These are phyloP conservation scores for Benthosema pterotum DNA, from an alignment of 2,797 vertebrate species.

Conservation along the genomic window DNA sequence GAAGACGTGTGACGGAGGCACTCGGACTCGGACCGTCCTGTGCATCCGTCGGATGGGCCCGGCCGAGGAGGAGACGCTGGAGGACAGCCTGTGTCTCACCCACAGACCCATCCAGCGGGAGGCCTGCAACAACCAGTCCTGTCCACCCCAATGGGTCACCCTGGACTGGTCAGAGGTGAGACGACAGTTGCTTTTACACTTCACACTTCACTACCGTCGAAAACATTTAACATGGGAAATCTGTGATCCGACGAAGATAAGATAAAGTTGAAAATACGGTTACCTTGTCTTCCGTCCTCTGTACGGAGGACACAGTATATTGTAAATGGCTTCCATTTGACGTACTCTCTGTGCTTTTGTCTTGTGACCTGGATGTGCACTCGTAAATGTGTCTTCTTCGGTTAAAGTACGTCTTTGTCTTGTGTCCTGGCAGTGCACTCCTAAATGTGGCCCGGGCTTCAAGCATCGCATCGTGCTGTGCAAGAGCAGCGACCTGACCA, in stretches of 20 bases:
- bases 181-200: neutral
- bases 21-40: conserved; percentile 88
- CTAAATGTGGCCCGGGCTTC: conserved; percentile 95
- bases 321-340: too few species aligned
- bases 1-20: conserved; percentile 94
- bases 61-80: conserved; percentile 93
- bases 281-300: too few species aligned
- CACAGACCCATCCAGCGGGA: conserved; percentile 93
- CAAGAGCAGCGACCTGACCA: conserved; percentile 95
- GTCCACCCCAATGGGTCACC: conserved; percentile 95
- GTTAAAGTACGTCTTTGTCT: conserved; percentile 4
- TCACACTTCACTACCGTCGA: too few species aligned
- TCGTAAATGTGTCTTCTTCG: too few species aligned
- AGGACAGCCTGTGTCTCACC: conserved; percentile 91
- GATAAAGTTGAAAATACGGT: too few species aligned
- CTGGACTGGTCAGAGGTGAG: conserved; percentile 98
- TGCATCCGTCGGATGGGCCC: conserved; percentile 93
- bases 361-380: too few species aligned
- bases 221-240: neutral
- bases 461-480: conserved; percentile 97
- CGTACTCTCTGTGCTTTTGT: too few species aligned
- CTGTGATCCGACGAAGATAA: too few species aligned
- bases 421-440: conserved; percentile 86
- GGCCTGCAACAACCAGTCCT: conserved; percentile 96
- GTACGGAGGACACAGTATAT: too few species aligned